Conservation (phyloP, 2,888 invertebrate genomes). For the Hoplodrina ambigua region DNA sequence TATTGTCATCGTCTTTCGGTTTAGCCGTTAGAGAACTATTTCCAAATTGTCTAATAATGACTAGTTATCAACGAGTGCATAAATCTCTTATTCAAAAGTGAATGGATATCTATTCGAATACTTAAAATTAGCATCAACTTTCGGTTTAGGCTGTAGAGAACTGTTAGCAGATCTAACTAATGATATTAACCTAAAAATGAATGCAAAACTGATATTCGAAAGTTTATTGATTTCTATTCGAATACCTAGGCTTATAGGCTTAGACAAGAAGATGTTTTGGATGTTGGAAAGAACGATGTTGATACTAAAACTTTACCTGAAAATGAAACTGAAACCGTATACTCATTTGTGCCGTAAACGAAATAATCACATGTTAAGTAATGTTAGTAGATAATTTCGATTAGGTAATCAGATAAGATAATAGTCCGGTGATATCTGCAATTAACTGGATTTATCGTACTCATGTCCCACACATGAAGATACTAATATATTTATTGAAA, state of each 20-base stretch:
- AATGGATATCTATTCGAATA: not conserved
- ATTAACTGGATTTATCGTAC: constrained; percentile 18
- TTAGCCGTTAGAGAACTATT: not conserved
- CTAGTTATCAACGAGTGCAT: too few relatives aligned
- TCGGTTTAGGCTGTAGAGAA: not conserved
- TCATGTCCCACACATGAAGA: constrained; percentile 6
- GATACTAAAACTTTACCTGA: not conserved
- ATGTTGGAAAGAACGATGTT: constrained; percentile 5
- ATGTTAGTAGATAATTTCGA: constrained; percentile 40
- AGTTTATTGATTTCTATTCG: constrained; percentile 17
- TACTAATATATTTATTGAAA: not conserved
- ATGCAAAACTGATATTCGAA: constrained; percentile 22
- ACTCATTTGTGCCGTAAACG: constrained; percentile 5
- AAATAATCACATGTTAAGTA: constrained; percentile 48
- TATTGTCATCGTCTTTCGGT: not conserved
- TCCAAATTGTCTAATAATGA: too few relatives aligned
- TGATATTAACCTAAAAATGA: constrained; percentile 5
- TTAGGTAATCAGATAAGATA: constrained; percentile 61
- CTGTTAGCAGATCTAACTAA: not conserved
- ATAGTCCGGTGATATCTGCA: constrained; percentile 19
- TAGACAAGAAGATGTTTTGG: not conserved
- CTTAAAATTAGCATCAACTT: not conserved
- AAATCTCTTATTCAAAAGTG: not conserved
- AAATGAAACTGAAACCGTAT: constrained; percentile 16
- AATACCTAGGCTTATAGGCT: not conserved